A percentile compares a stretch with the other conserved stretches of the same genome.
Conservation (phyloP, 2,888 invertebrate species). For the Tipula helvola region DNA sequence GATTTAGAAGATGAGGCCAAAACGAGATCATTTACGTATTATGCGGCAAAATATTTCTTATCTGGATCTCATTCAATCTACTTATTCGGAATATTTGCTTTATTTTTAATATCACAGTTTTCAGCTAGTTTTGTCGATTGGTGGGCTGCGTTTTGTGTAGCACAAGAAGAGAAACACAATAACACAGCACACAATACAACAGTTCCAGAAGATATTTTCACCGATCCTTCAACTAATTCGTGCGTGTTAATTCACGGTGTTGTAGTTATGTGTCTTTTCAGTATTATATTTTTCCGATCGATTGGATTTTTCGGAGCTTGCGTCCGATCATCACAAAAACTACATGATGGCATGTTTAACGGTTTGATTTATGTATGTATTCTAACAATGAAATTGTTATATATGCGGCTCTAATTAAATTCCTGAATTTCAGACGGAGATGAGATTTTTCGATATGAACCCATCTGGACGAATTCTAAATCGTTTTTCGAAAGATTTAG, state of each 20-base stretch:
- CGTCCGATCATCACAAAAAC: constrained; percentile 48
- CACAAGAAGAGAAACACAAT: constrained; percentile 19
- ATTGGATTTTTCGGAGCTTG: constrained; percentile 50
- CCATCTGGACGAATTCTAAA: constrained; percentile 64
- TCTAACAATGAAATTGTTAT: constrained; percentile 21
- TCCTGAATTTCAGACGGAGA: constrained; percentile 37
- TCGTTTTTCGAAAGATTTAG: constrained; percentile 65
- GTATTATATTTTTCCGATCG: constrained; percentile 52
- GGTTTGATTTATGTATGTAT: constrained; percentile 26
- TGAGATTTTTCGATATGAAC: constrained; percentile 78
- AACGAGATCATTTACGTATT: background rate
- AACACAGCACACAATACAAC: background rate
- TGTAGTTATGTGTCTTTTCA: constrained; percentile 39
- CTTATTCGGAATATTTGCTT: constrained; percentile 33
- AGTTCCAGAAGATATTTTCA: background rate
- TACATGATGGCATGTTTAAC: constrained; percentile 76
- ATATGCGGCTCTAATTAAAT: background rate
- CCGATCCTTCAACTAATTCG: constrained; percentile 25
- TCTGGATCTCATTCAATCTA: constrained; percentile 40
- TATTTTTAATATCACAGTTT: constrained; percentile 44
- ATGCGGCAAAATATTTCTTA: constrained; percentile 34
- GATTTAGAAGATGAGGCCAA: background rate
- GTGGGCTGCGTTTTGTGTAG: constrained; percentile 50
- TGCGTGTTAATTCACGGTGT: constrained; percentile 50
- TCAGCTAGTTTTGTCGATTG: constrained; percentile 52